phyloP scores from a whole-genome alignment of 1,140 invertebrate species.

The Drosophila pruinosa region DNA sequence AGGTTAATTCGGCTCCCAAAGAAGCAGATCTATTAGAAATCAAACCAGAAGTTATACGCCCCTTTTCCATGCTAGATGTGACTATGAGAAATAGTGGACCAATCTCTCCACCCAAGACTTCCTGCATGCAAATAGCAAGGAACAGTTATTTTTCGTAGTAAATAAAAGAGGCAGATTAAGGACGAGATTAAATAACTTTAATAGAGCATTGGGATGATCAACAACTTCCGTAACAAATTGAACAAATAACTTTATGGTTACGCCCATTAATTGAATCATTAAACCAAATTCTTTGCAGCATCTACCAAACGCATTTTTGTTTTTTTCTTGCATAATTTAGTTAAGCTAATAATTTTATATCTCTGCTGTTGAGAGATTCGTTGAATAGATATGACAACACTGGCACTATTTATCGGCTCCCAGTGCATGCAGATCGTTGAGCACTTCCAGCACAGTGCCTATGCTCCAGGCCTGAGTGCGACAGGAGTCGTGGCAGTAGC shows the following conservation, averaged over 20 bases:
- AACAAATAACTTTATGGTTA: constrained; percentile 34
- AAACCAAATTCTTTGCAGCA: constrained; percentile 25
- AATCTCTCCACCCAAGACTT: constrained; percentile 51
- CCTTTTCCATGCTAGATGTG: neutral
- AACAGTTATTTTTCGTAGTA: constrained; percentile 64
- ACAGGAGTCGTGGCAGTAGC: constrained; percentile 93
- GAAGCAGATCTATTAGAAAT: neutral
- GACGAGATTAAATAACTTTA: constrained; percentile 52
- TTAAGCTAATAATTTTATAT: constrained; percentile 8
- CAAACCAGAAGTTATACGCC: neutral
- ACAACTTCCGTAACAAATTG: constrained; percentile 37
- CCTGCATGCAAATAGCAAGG: constrained; percentile 52
- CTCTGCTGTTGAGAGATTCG: constrained; percentile 16
- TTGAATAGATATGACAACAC: constrained; percentile 1
- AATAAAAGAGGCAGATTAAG: neutral
- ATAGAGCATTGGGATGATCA: constrained; percentile 44
- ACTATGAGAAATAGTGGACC: constrained; percentile 17
- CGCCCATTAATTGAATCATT: constrained; percentile 23
- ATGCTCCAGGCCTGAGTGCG: constrained; percentile 98
- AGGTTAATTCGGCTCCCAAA: too few species aligned
- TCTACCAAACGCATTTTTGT: constrained; percentile 15
- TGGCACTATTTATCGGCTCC: constrained; percentile 61
- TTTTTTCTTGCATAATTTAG: constrained; percentile 11
- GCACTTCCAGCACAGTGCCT: constrained; percentile 91
- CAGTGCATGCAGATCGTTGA: constrained; percentile 69